Evolutionary conservation across 2,888 invertebrate species (phyloP).

Genomic region (Dryomyza anilis): DNA sequence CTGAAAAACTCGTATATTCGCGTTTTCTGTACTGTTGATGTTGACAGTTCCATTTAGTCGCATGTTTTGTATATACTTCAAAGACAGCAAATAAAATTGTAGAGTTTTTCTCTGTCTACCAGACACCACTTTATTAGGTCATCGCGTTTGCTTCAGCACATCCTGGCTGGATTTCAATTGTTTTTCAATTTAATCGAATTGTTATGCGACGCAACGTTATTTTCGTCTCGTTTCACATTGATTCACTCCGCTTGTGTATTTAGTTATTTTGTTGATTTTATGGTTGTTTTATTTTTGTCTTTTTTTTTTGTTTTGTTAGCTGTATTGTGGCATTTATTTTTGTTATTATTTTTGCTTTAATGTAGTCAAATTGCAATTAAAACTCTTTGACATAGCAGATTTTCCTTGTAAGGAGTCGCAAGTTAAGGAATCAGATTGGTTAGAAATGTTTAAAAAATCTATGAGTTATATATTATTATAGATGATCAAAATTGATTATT

Average conservation of each 20-base stretch:
- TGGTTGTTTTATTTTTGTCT: neutral
- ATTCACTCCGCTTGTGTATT: neutral
- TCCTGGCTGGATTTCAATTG: constrained; percentile 12
- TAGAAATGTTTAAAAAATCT: no score
- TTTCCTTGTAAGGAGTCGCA: no score
- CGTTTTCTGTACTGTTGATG: neutral
- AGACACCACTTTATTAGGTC: constrained; percentile 14
- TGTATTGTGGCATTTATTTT: no score
- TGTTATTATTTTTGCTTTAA: neutral
- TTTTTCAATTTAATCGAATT: constrained; percentile 20
- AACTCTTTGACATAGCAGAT: no score
- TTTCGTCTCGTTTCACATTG: neutral
- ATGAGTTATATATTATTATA: no score
- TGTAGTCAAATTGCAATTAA: neutral
- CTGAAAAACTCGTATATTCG: neutral
- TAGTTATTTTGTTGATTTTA: neutral
- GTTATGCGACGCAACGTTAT: constrained; percentile 2
- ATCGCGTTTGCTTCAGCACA: neutral
- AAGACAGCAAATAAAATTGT: no score
- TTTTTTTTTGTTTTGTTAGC: neutral
- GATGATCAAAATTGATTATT: no score
- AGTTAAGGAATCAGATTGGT: no score
- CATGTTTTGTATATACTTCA: no score
- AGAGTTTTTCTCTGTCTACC: no score
- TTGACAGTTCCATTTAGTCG: constrained; percentile 10